phyloP scores from a whole-genome alignment of 2,113 vertebrate species.

The Callipepla squamata region DNA sequence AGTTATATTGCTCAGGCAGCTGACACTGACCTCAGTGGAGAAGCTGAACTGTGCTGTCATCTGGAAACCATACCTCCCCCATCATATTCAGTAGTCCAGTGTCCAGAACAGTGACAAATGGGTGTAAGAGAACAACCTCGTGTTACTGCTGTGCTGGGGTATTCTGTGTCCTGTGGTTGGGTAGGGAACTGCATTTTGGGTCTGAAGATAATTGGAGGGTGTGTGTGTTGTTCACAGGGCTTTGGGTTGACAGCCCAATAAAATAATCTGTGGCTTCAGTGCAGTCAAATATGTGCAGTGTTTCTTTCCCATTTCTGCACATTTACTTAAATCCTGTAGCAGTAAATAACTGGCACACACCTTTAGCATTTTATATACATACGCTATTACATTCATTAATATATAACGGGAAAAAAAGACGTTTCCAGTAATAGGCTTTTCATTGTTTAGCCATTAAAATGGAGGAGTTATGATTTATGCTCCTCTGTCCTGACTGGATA shows the following conservation, averaged over 20 bases:
- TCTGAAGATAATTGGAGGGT: background rate
- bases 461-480: slow-evolving; percentile 8
- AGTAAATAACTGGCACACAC: background rate
- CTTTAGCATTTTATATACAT: background rate
- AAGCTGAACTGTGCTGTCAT: background rate
- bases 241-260: background rate
- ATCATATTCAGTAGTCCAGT: background rate
- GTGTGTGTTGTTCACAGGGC: background rate
- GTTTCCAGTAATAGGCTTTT: background rate
- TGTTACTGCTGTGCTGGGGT: background rate
- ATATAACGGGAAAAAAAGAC: background rate
- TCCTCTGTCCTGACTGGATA: background rate
- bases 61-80: background rate
- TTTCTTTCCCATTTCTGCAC: background rate
- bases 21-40: background rate
- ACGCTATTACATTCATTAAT: background rate
- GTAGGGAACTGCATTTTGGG: background rate
- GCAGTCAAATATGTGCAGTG: background rate
- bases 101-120: background rate
- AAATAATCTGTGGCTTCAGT: background rate
- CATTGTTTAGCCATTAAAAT: slow-evolving; percentile 17
- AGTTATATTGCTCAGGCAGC: background rate
- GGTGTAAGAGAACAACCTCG: background rate
- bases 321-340: background rate
- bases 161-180: background rate